phyloP scores from a whole-genome alignment of 1,140 invertebrate genomes.

The Drusus annulatus region DNA sequence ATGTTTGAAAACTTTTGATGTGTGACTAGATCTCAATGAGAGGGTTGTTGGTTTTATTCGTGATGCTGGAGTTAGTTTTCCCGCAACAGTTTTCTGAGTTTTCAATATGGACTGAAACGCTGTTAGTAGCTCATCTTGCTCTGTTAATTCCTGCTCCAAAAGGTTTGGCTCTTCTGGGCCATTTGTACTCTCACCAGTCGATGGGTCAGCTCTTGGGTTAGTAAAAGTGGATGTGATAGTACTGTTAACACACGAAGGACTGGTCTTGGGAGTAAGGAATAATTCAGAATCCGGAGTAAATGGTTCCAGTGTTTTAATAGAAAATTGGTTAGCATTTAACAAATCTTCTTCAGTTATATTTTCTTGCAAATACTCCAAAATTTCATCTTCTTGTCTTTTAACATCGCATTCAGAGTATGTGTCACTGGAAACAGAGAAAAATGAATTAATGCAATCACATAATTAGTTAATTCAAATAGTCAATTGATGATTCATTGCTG shows the following conservation, averaged over 20 bases:
- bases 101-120: conserved; percentile 67
- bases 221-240: conserved; percentile 61
- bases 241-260: conserved; percentile 47
- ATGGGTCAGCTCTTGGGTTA: conserved; percentile 58
- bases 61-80: conserved; percentile 56
- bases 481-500: background rate
- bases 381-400: conserved; percentile 66
- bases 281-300: conserved; percentile 63
- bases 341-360: conserved; percentile 52
- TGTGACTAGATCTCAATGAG: conserved; percentile 66
- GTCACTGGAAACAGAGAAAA: conserved; percentile 62
- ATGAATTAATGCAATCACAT: background rate
- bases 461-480: background rate
- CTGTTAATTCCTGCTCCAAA: conserved; percentile 65
- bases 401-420: conserved; percentile 67
- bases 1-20: conserved; percentile 64
- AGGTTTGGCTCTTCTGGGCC: conserved; percentile 67
- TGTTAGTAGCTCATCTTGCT: conserved; percentile 66
- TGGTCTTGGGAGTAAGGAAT: conserved; percentile 62
- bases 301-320: conserved; percentile 62
- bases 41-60: conserved; percentile 65
- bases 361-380: conserved; percentile 62
- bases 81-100: conserved; percentile 61
- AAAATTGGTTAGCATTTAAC: conserved; percentile 60
- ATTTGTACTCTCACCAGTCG: conserved; percentile 65